Base-by-base conservation (phyloP, 2,797 vertebrate genomes). In the Onychomys arenicola region DNA sequence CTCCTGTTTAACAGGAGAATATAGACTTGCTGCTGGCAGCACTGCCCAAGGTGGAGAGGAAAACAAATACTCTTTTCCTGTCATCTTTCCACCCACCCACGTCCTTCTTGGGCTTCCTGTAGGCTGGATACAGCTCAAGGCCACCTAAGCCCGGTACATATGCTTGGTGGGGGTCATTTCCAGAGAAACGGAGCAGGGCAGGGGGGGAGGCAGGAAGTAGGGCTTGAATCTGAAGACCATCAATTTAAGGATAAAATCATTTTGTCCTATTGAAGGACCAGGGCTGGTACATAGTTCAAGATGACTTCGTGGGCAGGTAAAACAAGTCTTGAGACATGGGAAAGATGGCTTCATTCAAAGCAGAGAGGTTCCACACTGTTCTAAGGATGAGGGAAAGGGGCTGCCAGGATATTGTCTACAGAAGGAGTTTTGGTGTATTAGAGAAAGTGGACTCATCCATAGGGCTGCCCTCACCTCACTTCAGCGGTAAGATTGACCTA, bases 361-460 rank as follows among this genome's bases (percentile, higher is more conserved):
- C 1, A 67, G 55, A 29, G 17, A 29, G 75, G 14, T 40, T 17
- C 1, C 27, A 1, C 9, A 9, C 43, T 73, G 32, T n/a, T 57
- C 27, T 80, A 13, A 6, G 27, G 12, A 55, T 23, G n/a, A 73
- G 59, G 90, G 14, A 2, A 40, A 61, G 63, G 25, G 13, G 4
- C 1, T 25, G 16, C 16, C 17, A n/a, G 27, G 52, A 5, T 0
- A 3, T 6, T 61, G 46, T 67, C 19, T 37, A 4, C 0, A 46
- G 40, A n/a, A 46, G 57, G n/a, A 69, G 11, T 16, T 40, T 32
- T 10, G 23, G 29, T 43, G 46, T 55, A 11, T 52, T 49, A 73
- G 57, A 57, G 43, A 80, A 69, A 49, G 34, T 6, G 11, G 12
- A 11, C 29, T 40, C 61, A 65, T 83, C 12, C 16, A 2, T 0